A percentile compares a stretch with the other conserved stretches of the same genome.
These are phyloP conservation scores for Cephalophus harveyi DNA, from an alignment of 2,113 vertebrate species.

Conservation along the genomic window DNA sequence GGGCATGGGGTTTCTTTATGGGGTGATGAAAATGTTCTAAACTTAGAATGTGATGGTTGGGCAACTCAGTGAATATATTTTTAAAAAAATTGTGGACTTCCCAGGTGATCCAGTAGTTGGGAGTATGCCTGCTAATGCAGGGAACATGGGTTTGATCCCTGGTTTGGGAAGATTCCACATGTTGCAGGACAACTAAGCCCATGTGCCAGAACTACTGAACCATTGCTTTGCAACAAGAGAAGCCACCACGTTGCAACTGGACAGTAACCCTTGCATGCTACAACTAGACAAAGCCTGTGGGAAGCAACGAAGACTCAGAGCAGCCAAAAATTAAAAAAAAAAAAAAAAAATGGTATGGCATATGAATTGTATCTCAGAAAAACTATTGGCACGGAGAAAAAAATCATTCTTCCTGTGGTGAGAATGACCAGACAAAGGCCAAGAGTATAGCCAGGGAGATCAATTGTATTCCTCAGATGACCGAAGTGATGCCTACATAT, in stretches of 20 bases:
- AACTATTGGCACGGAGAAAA: not conserved
- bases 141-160: not conserved
- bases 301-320: not conserved
- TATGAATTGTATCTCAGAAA: not conserved
- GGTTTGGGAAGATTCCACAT: not conserved
- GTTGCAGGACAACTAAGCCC: not conserved
- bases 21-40: not conserved
- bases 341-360: not conserved
- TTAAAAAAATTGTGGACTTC: not conserved
- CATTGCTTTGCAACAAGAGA: not conserved
- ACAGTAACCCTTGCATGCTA: not conserved
- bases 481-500: not conserved
- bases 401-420: not conserved
- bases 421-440: not conserved
- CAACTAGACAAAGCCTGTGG: not conserved
- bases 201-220: fast-evolving
- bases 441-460: not conserved
- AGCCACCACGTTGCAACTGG: not conserved
- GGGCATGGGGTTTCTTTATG: not conserved
- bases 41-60: not conserved
- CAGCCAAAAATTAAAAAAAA: not conserved
- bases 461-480: not conserved
- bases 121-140: not conserved
- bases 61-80: not conserved
- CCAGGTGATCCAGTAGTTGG: not conserved